Conservation (phyloP, 2,888 invertebrate species). For the Autographa gamma region DNA sequence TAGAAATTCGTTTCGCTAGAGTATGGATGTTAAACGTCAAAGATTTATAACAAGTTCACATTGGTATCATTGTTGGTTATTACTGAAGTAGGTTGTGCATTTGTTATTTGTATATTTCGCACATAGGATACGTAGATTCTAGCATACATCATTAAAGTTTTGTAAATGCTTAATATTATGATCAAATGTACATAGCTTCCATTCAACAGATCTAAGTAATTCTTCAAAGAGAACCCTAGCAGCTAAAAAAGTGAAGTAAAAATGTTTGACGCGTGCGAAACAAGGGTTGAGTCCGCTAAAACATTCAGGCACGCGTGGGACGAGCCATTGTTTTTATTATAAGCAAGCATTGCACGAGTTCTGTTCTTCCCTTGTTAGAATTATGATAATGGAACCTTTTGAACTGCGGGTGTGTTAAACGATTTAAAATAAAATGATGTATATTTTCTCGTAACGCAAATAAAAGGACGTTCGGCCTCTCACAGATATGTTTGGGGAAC, state of each 20-base stretch:
- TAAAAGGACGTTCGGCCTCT: conserved; percentile 19
- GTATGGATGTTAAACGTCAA: conserved; percentile 10
- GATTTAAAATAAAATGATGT: conserved; percentile 61
- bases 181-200: conserved; percentile 34
- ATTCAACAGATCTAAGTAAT: conserved; percentile 52
- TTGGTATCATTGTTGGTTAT: too few species aligned
- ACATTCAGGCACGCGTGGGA: conserved; percentile 75
- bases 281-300: conserved; percentile 70
- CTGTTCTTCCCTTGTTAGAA: conserved; percentile 74
- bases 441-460: conserved; percentile 32
- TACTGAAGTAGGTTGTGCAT: too few species aligned
- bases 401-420: conserved; percentile 64
- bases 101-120: too few species aligned
- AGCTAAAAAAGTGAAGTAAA: conserved; percentile 62
- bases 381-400: conserved; percentile 78
- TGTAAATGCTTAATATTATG: not conserved
- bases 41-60: not conserved
- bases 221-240: conserved; percentile 59
- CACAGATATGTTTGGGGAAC: conserved; percentile 26
- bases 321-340: conserved; percentile 81
- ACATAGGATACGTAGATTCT: too few species aligned
- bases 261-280: conserved; percentile 65
- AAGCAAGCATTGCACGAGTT: conserved; percentile 75
- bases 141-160: too few species aligned
- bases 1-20: conserved; percentile 31